Conservation (phyloP, 2,888 invertebrate species). For the Cheilosia urbana region DNA sequence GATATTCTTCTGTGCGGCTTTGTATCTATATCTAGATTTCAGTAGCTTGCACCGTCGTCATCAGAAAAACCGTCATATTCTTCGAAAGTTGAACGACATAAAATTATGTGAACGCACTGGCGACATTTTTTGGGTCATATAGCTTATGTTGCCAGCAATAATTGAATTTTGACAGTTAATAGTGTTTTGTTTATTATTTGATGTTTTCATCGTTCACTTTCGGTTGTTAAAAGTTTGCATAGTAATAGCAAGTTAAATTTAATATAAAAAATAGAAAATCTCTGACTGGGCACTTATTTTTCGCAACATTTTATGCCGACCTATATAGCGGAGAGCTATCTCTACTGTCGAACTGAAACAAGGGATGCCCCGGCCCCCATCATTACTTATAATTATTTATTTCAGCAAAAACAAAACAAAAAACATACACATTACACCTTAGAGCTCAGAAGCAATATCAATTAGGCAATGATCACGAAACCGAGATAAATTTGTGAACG, state of each 20-base stretch:
- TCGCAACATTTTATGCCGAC: too few relatives aligned
- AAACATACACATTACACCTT: slow-evolving; percentile 1
- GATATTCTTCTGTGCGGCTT: neutral
- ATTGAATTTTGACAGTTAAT: neutral
- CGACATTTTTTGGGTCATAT: slow-evolving; percentile 47
- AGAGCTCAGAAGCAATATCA: slow-evolving; percentile 53
- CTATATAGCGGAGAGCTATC: neutral
- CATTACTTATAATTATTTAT: neutral
- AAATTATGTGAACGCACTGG: slow-evolving; percentile 56
- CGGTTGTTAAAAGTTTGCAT: too few relatives aligned
- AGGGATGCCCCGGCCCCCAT: neutral
- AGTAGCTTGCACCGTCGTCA: slow-evolving; percentile 18
- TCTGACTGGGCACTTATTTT: too few relatives aligned
- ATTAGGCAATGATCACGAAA: slow-evolving; percentile 73
- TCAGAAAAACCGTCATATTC: slow-evolving; percentile 12
- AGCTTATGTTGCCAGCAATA: neutral
- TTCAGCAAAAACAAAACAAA: slow-evolving; percentile 22
- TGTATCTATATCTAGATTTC: slow-evolving; percentile 23
- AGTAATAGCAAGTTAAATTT: too few relatives aligned
- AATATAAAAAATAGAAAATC: too few relatives aligned
- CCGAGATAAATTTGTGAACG: slow-evolving; percentile 66
- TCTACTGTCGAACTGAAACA: neutral
- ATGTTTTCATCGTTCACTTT: neutral
- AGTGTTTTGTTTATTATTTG: neutral
- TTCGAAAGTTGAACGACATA: slow-evolving; percentile 52